phyloP scores from a whole-genome alignment of 2,113 vertebrate species.

The Tachycineta bicolor region DNA sequence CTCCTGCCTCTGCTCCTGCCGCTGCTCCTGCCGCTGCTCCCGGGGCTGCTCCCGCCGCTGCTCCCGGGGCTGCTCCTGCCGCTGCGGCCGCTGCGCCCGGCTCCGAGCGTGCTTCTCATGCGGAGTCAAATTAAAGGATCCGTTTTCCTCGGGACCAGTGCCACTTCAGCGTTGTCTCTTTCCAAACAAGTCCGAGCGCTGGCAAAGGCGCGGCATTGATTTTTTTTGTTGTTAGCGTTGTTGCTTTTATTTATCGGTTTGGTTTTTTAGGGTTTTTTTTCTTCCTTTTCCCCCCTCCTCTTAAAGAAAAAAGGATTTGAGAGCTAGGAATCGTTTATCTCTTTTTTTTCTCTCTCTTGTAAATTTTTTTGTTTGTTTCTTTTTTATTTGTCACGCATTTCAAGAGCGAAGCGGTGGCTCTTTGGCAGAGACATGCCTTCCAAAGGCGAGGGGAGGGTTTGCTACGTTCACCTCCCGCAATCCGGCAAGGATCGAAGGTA shows the following conservation, averaged over 20 bases:
- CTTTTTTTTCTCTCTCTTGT: not conserved
- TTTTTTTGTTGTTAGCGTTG: not conserved
- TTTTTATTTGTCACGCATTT: not conserved
- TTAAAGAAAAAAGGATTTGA: not conserved
- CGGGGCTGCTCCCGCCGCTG: slow-evolving; percentile 17
- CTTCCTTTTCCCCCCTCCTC: not conserved
- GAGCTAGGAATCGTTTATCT: not conserved
- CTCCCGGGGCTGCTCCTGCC: not conserved
- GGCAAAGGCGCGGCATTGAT: slow-evolving; percentile 10
- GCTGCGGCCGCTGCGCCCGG: slow-evolving; percentile 14
- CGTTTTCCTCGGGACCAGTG: slow-evolving; percentile 46
- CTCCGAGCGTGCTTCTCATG: slow-evolving; percentile 29
- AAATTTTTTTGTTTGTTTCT: too few relatives aligned
- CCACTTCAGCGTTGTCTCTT: slow-evolving; percentile 49
- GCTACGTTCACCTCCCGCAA: not conserved
- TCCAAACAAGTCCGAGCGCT: slow-evolving; percentile 62
- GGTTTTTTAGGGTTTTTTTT: not conserved
- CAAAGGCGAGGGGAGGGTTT: slow-evolving; percentile 1
- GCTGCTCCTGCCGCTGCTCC: not conserved
- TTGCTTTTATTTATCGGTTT: not conserved
- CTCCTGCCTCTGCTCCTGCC: not conserved
- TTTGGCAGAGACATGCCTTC: not conserved
- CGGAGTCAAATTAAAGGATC: slow-evolving; percentile 60
- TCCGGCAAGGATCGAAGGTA: not conserved
- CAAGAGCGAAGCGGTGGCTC: not conserved